Percentiles rank a stretch among this genome's conserved stretches.
These are phyloP conservation scores for Harpalus rubripes DNA, from an alignment of 2,888 invertebrate genomes.

Conservation along the genomic window DNA sequence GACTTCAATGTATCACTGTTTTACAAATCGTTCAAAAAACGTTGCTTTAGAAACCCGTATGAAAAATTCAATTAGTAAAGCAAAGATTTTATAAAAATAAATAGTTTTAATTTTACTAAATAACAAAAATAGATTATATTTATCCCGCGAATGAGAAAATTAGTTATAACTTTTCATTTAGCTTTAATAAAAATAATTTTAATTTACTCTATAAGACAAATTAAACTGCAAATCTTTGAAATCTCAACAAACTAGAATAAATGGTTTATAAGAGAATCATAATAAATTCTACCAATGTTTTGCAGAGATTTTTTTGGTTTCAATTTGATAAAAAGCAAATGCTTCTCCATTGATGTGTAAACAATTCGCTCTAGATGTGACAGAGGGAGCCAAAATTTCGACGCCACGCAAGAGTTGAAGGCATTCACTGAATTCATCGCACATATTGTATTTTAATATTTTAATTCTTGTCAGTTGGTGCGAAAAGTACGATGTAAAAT, in stretches of 20 bases:
- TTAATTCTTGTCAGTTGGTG: conserved; percentile 24
- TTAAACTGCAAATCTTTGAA: not conserved
- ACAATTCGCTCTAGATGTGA: conserved; percentile 25
- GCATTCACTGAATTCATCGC: conserved; percentile 12
- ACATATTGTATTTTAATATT: conserved; percentile 25
- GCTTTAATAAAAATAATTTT: too few species aligned
- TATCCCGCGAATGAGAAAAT: not conserved
- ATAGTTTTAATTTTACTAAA: too few species aligned
- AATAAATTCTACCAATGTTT: too few species aligned
- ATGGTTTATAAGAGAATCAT: too few species aligned
- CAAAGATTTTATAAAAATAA: too few species aligned
- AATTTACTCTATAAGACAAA: not conserved
- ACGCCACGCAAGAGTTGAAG: conserved; percentile 12
- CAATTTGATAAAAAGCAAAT: not conserved
- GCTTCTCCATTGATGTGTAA: conserved; percentile 1
- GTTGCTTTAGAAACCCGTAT: too few species aligned
- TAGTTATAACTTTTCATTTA: too few species aligned
- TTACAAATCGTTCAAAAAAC: too few species aligned
- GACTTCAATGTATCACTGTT: too few species aligned
- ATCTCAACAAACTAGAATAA: too few species aligned
- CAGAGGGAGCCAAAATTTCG: conserved; percentile 32
- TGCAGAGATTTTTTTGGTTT: not conserved
- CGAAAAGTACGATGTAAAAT: not conserved
- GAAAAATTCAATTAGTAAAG: too few species aligned
- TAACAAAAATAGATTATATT: too few species aligned